Base-by-base conservation (phyloP, 2,888 invertebrate species). In the Hesperia comma region DNA sequence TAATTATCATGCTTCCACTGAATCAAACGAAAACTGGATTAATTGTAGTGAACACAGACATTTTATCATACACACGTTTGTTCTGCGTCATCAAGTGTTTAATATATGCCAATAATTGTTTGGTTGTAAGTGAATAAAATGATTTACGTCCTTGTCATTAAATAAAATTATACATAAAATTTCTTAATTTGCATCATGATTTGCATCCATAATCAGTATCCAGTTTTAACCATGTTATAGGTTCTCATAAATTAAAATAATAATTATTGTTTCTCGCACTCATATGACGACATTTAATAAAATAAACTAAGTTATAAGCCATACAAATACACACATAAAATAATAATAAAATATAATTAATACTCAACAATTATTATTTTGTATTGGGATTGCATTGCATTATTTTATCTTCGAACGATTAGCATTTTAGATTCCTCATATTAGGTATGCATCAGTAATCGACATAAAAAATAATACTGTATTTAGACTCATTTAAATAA, bases 381-480 rank as follows among this genome's bases (percentile, higher is more conserved):
- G 53, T 56, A 21, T 46, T n/a, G 46, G 37, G 33, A 49, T 56
- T 57, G 46, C 21, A 32, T 53, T 53, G 53, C 51, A 49, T 17
- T 26, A 43, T n/a, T 54, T 49, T 37, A 57, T 43, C n/a, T 57
- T 41, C 17, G 7, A 57, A 19, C 57, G 26, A 63, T 37, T 37
- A 37, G 10, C n/a, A n/a, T 14, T 8, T 51, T 67, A 51, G 74
- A 75, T 75, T 72, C 75, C 79, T 75, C 63, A 33, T 78, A 84
- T 81, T 79, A 79, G 79, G 73, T 69, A 71, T 72, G 78, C 75
- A 77, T 75, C 74, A 72, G 70, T 71, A 67, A 70, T 70, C 71
- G 71, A 74, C 76, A 74, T 72, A 74, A 76, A 77, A 78, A 80
- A 80, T 85, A 85, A 86, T 86, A 87, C 86, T 84, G 84, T 78